phyloP scores from a whole-genome alignment of 2,888 invertebrate genomes.

The Plebejus melissa region DNA sequence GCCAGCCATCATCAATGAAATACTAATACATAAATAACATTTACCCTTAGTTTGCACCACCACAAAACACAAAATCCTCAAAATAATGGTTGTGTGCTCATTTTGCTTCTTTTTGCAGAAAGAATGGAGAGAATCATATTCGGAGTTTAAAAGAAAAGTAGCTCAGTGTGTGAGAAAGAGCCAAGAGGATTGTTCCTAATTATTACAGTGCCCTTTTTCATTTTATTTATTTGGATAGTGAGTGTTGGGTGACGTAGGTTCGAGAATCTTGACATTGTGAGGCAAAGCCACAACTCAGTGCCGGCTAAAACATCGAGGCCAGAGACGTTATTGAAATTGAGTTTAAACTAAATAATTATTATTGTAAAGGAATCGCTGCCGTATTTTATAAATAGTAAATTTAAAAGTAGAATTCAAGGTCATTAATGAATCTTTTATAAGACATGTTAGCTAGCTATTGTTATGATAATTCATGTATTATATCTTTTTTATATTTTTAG shows the following conservation, averaged over 20 bases:
- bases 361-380: constrained; percentile 76
- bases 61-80: constrained; percentile 46
- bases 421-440: constrained; percentile 75
- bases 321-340: constrained; percentile 78
- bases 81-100: constrained; percentile 76
- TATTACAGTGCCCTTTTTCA: constrained; percentile 75
- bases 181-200: constrained; percentile 98
- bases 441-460: constrained; percentile 75
- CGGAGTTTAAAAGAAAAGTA: constrained; percentile 98
- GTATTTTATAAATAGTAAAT: constrained; percentile 74
- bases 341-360: constrained; percentile 69
- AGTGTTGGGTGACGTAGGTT: constrained; percentile 69
- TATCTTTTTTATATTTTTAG: constrained; percentile 62
- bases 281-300: constrained; percentile 54
- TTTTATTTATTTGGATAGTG: constrained; percentile 70
- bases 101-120: constrained; percentile 86
- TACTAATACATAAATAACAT: constrained; percentile 40
- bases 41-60: constrained; percentile 49
- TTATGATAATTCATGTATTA: constrained; percentile 72
- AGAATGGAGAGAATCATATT: constrained; percentile 98
- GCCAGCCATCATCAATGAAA: constrained; percentile 55
- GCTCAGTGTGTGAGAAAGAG: constrained; percentile 98
- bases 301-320: constrained; percentile 57
- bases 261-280: constrained; percentile 48
- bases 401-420: constrained; percentile 69